A percentile compares a stretch with the other conserved stretches of the same genome.
Conservation (phyloP, 1,140 invertebrate species). For the Glossosoma conforme region DNA sequence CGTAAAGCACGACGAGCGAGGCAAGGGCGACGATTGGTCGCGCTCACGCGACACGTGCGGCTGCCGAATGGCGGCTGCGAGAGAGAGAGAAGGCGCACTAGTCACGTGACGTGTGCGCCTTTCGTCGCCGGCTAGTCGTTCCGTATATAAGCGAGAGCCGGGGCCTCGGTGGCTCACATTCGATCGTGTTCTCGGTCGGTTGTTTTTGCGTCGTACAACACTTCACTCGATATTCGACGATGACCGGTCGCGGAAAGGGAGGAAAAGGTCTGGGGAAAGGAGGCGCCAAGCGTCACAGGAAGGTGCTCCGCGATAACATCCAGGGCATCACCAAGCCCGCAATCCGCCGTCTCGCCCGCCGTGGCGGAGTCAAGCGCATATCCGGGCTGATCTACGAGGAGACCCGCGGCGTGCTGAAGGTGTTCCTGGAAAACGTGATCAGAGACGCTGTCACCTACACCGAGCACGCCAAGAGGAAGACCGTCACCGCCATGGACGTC, state of each 20-base stretch:
- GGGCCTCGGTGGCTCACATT: too few relatives aligned
- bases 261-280: constrained; percentile 66
- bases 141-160: too few relatives aligned
- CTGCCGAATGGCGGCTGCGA: too few relatives aligned
- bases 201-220: too few relatives aligned
- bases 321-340: constrained; percentile 39
- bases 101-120: too few relatives aligned
- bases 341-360: constrained; percentile 56
- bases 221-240: too few relatives aligned
- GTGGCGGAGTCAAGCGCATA: constrained; percentile 71
- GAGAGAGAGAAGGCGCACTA: too few relatives aligned
- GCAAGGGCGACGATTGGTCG: too few relatives aligned
- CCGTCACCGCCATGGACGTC: constrained; percentile 81
- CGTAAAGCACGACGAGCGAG: too few relatives aligned
- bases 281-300: constrained; percentile 65
- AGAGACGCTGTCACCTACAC: constrained; percentile 80
- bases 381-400: constrained; percentile 33
- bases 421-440: constrained; percentile 79
- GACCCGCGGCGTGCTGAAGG: constrained; percentile 57
- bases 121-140: too few relatives aligned
- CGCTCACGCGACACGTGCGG: too few relatives aligned
- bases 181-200: too few relatives aligned
- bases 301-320: constrained; percentile 68
- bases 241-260: constrained; percentile 63
- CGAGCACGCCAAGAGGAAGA: constrained; percentile 78